These are phyloP conservation scores for Crambe crambe DNA, from an alignment of 37 sponge, comb jelly and placozoan species.

Conservation along the genomic window DNA sequence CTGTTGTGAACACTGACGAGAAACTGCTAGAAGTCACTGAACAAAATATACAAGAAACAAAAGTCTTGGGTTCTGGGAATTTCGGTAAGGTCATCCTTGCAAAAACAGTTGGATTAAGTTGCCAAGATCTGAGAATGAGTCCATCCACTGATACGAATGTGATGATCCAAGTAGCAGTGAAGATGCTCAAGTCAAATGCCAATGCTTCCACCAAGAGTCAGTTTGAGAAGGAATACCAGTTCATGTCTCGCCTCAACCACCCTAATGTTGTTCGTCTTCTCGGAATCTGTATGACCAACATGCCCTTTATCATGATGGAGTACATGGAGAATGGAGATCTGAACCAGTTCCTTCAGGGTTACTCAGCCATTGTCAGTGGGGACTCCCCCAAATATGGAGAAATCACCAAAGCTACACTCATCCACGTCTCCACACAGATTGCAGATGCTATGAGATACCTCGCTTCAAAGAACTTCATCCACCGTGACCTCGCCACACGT, in stretches of 20 bases:
- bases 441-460: slow-evolving; percentile 82
- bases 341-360: slow-evolving; percentile 70
- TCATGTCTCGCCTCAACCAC: slow-evolving; percentile 79
- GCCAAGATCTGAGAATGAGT: slow-evolving; percentile 53
- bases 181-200: slow-evolving; percentile 64
- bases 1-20: slow-evolving; percentile 34
- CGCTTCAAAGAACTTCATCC: slow-evolving; percentile 66
- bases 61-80: slow-evolving; percentile 62
- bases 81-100: slow-evolving; percentile 78
- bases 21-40: slow-evolving; percentile 27
- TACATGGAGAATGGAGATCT: slow-evolving; percentile 95
- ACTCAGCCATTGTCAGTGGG: not conserved
- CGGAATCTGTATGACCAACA: slow-evolving; percentile 55
- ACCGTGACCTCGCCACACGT: slow-evolving; percentile 82
- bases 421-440: slow-evolving; percentile 66
- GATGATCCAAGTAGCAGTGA: slow-evolving; percentile 76
- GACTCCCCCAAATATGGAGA: slow-evolving; percentile 5
- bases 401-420: slow-evolving; percentile 22
- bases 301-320: slow-evolving; percentile 86
- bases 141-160: slow-evolving; percentile 28
- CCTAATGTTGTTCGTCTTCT: slow-evolving; percentile 77
- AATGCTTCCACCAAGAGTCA: slow-evolving; percentile 39
- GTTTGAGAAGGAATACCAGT: slow-evolving; percentile 85
- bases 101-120: slow-evolving; percentile 63
- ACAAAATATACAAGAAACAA: slow-evolving; percentile 27